These are phyloP conservation scores for Brachionus manjavacas DNA, from an alignment of 1,140 invertebrate genomes.

Conservation along the genomic window DNA sequence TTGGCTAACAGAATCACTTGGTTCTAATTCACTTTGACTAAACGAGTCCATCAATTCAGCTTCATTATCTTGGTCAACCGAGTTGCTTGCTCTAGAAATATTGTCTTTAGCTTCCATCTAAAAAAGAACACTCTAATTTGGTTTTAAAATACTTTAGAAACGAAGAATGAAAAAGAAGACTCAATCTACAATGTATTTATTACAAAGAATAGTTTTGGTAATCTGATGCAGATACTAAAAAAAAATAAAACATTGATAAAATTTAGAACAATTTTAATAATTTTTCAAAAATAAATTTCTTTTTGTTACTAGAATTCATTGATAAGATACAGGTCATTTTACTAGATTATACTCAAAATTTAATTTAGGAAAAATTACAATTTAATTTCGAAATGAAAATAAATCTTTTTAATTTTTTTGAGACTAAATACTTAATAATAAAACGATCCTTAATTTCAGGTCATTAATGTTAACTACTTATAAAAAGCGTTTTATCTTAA, in stretches of 20 bases:
- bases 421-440: neutral
- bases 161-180: neutral
- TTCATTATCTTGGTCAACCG: neutral
- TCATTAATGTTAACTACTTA: neutral
- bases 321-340: slow-evolving; percentile 32
- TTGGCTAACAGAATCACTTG: neutral
- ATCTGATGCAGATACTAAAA: slow-evolving; percentile 29
- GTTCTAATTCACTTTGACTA: neutral
- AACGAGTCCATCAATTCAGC: neutral
- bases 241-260: slow-evolving; percentile 13
- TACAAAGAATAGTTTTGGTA: neutral
- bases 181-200: neutral
- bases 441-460: neutral
- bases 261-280: slow-evolving; percentile 37
- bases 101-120: neutral
- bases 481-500: neutral
- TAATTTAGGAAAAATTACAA: neutral
- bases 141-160: neutral
- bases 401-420: neutral
- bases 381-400: neutral
- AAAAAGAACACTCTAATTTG: neutral
- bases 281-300: neutral
- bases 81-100: neutral
- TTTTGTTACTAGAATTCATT: neutral
- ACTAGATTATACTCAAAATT: neutral